A percentile compares a stretch with the other conserved stretches of the same genome.
These are phyloP conservation scores for Campoplex nolae DNA, from an alignment of 2,888 invertebrate genomes.

Conservation along the genomic window DNA sequence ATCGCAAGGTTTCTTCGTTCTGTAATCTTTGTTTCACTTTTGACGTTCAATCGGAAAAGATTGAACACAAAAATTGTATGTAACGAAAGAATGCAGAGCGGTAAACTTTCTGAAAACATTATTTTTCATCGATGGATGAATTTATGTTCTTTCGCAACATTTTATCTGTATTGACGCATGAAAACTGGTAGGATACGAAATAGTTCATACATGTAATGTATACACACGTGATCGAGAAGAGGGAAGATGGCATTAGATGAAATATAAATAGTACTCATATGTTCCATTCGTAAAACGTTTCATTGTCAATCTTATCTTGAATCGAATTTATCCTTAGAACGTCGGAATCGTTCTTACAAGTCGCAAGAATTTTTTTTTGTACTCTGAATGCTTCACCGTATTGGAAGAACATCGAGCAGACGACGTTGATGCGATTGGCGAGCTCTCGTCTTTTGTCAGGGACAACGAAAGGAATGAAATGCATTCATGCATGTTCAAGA, in stretches of 20 bases:
- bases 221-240: neutral
- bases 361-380: conserved; percentile 35
- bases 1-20: too few species aligned
- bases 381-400: conserved; percentile 11
- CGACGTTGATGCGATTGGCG: conserved; percentile 40
- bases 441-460: conserved; percentile 24
- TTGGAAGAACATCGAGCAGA: conserved; percentile 19
- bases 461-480: conserved; percentile 41
- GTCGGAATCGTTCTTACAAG: conserved; percentile 37
- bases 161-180: neutral
- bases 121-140: neutral
- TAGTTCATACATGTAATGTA: neutral
- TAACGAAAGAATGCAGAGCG: too few species aligned
- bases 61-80: neutral
- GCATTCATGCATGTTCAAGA: conserved; percentile 14
- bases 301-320: conserved; percentile 52
- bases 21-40: neutral
- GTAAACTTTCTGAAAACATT: neutral
- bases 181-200: conserved; percentile 21
- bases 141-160: neutral
- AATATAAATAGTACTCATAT: conserved; percentile 26
- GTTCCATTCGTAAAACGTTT: neutral
- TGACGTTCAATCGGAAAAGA: neutral
- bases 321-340: conserved; percentile 46
- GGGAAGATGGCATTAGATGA: conserved; percentile 38